Percentiles rank a stretch among this genome's conserved stretches.
phyloP scores from a whole-genome alignment of 2,113 vertebrate species.

The Heterochromis multidens region DNA sequence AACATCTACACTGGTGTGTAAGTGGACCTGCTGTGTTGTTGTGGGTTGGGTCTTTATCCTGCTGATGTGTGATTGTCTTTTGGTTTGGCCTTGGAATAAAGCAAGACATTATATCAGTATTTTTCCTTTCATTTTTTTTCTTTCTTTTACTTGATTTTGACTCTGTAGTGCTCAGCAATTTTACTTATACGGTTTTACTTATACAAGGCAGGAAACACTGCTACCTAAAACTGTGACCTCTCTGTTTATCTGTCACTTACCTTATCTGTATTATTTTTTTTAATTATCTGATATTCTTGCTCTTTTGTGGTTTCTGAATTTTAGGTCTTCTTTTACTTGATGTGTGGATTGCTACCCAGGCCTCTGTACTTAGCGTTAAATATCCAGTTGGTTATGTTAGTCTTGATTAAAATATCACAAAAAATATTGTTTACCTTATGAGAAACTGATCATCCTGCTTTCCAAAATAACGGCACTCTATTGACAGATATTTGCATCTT shows the following conservation, averaged over 20 bases:
- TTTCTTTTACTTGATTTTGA: not conserved
- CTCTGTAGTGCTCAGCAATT: not conserved
- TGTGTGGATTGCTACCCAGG: not conserved
- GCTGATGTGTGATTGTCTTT: not conserved
- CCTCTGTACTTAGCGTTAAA: not conserved
- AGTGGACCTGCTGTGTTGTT: not conserved
- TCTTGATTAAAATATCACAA: not conserved
- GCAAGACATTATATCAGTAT: not conserved
- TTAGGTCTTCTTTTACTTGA: not conserved
- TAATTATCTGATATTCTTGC: not conserved
- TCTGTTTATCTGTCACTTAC: not conserved
- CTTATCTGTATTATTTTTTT: not conserved
- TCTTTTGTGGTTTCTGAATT: not conserved
- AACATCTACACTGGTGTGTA: not conserved
- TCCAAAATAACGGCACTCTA: not conserved
- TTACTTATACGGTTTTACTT: not conserved
- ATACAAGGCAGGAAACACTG: not conserved
- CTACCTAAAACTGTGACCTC: not conserved
- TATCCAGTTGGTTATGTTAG: not conserved
- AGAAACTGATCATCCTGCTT: fast-evolving
- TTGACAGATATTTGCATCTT: not conserved
- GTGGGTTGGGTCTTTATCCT: not conserved
- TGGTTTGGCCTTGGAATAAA: not conserved
- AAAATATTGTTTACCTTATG: not conserved
- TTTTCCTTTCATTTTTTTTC: not conserved